phyloP scores from a whole-genome alignment of 2,888 invertebrate genomes.

The Ellobium chinense region DNA sequence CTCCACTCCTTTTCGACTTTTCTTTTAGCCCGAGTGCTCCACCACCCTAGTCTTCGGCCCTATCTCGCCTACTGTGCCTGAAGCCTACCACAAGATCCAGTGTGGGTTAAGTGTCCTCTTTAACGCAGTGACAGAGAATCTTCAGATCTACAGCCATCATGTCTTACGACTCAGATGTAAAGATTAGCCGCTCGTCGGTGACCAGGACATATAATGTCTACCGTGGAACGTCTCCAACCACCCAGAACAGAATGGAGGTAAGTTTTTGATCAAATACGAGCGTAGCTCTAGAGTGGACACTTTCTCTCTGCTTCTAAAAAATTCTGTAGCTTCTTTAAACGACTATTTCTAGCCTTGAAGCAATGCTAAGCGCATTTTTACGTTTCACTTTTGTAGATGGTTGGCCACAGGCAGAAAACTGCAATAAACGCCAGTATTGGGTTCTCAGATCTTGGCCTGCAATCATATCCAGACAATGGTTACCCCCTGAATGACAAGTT shows the following conservation, averaged over 20 bases:
- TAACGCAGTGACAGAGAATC: not conserved
- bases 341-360: too few species aligned
- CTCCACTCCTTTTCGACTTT: constrained; percentile 55
- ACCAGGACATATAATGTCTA: constrained; percentile 77
- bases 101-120: constrained; percentile 3
- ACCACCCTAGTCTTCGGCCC: not conserved
- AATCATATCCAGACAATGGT: too few species aligned
- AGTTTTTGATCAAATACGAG: too few species aligned
- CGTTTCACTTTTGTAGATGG: too few species aligned
- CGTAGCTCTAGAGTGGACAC: too few species aligned
- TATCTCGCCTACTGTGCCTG: not conserved
- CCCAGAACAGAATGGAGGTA: constrained; percentile 78
- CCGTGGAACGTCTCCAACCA: constrained; percentile 77
- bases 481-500: too few species aligned
- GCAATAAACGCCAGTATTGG: too few species aligned
- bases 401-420: too few species aligned
- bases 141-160: constrained; percentile 36
- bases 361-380: too few species aligned
- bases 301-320: too few species aligned
- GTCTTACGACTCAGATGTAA: constrained; percentile 56
- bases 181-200: constrained; percentile 55
- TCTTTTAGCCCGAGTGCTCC: constrained; percentile 42
- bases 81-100: not conserved
- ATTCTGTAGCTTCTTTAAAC: too few species aligned
- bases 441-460: too few species aligned